phyloP scores from a whole-genome alignment of 2,888 invertebrate genomes.

The Meliscaeva auricollis region DNA sequence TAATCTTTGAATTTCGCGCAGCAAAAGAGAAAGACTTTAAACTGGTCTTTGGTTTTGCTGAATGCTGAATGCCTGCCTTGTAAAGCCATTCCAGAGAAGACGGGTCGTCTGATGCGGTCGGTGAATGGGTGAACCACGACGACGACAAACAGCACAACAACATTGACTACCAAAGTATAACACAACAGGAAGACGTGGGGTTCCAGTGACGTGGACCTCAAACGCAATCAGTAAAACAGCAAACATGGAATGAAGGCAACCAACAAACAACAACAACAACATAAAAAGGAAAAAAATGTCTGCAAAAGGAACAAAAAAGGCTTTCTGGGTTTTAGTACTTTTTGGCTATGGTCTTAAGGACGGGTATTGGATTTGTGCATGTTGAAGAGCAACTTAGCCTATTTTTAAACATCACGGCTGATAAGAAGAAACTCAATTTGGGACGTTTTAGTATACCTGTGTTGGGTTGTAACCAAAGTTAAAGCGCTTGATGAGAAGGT shows the following conservation, averaged over 20 bases:
- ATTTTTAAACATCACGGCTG: too few relatives aligned
- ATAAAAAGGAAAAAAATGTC: background rate
- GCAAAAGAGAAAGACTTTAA: constrained; percentile 58
- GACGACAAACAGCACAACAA: constrained; percentile 4
- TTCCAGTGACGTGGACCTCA: constrained; percentile 58
- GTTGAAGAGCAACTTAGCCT: background rate
- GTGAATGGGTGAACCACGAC: constrained; percentile 37
- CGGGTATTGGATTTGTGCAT: background rate
- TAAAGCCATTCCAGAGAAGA: constrained; percentile 29
- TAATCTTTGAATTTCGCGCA: constrained; percentile 63
- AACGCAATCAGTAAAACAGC: constrained; percentile 68
- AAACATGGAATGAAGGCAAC: constrained; percentile 47
- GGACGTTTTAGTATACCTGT: too few relatives aligned
- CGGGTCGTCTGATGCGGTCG: constrained; percentile 10
- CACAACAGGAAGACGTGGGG: constrained; percentile 71
- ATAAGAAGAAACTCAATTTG: too few relatives aligned
- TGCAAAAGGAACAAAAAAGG: constrained; percentile 40
- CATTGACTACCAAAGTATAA: constrained; percentile 64
- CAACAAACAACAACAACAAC: background rate
- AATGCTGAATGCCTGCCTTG: constrained; percentile 9
- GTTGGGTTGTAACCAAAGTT: too few relatives aligned
- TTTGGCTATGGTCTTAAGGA: background rate
- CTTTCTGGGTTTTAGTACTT: constrained; percentile 25
- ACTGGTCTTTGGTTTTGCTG: constrained; percentile 43
- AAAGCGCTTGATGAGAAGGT: too few relatives aligned